Base-by-base conservation (phyloP, 2,113 vertebrate species). In the Herpailurus yagouaroundi region DNA sequence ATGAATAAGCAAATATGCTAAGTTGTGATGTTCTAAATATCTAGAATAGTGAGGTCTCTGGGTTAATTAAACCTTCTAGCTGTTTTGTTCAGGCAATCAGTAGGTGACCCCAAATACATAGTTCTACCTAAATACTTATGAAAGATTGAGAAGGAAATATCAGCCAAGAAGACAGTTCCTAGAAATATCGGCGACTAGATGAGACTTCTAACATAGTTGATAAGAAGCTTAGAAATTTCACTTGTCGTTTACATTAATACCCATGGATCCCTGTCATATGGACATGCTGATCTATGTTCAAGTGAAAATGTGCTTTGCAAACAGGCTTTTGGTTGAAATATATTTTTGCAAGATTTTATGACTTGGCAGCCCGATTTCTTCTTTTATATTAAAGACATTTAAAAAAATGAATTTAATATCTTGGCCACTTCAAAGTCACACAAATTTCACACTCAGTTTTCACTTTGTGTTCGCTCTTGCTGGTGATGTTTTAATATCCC, bases 391-490 rank as follows among this genome's bases (percentile, higher is more conserved):
- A 64, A 96, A 79, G 73, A 95, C 60, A 96, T 76, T 94, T 90
- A 18, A 2, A 68, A 64, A 96, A 71, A 95, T 25, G 2, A 77
- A 73, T 96, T 95, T 87, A 90, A 74, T 97, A 92, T 95, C 36
- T 97, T 96, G 94, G 87, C 95, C 76, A 90, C 80, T 94, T 97
- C 84, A 92, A 79, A 89, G 64, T 73, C 86, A 88, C 27, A 92
- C 89, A 84, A 55, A 97, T 97, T 97, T 98, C 95, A 97, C 88
- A 92, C 95, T 88, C 81, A 79, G 92, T 97, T 96, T 97, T 97
- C 83, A 95, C 84, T 73, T 66, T 80, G 36, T 87, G 69, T 73
- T 96, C 1, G 1, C 81, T 88, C 15, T 97, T 55, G 38, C 57
- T 85, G 94, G 45, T 76, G 87, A 87, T 96, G 73, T 88, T 97